Base-by-base conservation (phyloP, 2,113 vertebrate genomes). In the Corythornis vintsioides region DNA sequence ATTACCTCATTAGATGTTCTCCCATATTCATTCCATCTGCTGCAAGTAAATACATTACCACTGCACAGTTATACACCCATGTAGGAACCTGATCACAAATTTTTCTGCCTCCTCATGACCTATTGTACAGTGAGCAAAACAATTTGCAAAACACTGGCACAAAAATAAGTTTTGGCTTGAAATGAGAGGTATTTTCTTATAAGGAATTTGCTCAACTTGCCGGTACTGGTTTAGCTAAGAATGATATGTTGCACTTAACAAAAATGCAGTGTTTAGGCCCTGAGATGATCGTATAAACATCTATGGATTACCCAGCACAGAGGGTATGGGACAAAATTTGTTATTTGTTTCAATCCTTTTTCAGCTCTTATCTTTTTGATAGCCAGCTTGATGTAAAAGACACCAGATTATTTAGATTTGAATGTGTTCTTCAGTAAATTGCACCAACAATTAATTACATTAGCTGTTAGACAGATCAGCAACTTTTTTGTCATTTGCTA, bases 21-120 rank as follows among this genome's bases (percentile, higher is more conserved):
- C 86, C 89, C 84, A 71, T 94, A 94, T 88, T 94, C 84, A 17
- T 92, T 94, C 96, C 94, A 96, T 96, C 92, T 95, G 94, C 89
- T 92, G 56, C 84, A 89, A 95, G 87, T 93, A 96, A 95, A 96
- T 93, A 92, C 86, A 60, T 96, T 91, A 47, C 84, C 75, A 71
- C 87, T 67, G 79, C 57, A 48, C 59, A 83, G 87, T 86, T 93
- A 86, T 53, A 86, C 29, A 80, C 53, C 52, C 89, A n/a, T 87
- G 48, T 40, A 85, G 63, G 69, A 92, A 83, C 79, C 74, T 72
- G 80, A 90, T 88, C 75, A 77, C 65, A 87, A 74, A 22, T 93
- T 92, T 89, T 73, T 72, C 60, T 94, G 87, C 60, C 78, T 89
- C 42, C 45, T 93, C 60, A 63, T 45, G 66, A 92, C 88, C 90